Evolutionary conservation across 1,140 invertebrate genomes (phyloP).

Genomic region (Chironomus striatipennis): DNA sequence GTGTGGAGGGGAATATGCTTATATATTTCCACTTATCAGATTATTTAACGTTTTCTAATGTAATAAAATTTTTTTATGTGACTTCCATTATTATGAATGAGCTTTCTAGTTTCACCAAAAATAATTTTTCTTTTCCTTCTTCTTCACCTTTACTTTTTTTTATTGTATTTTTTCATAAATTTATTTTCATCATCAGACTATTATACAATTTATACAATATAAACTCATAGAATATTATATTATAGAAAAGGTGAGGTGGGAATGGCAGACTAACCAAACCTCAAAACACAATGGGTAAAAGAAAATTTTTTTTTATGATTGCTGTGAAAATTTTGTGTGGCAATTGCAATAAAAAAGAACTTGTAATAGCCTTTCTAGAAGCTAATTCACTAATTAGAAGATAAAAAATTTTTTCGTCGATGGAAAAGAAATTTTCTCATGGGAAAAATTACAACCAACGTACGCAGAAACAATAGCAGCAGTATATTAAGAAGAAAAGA

Average conservation of each 20-base stretch:
- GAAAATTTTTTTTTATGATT: not conserved
- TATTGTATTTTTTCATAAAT: not conserved
- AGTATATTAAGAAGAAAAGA: too few relatives aligned
- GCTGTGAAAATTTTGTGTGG: not conserved
- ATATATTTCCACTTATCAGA: not conserved
- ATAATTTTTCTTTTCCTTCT: not conserved
- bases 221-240: not conserved
- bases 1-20: not conserved
- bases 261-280: not conserved
- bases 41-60: constrained; percentile 2
- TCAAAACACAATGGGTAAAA: not conserved
- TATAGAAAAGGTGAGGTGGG: not conserved
- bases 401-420: constrained; percentile 1
- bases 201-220: too few relatives aligned
- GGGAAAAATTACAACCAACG: constrained; percentile 13
- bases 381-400: constrained; percentile 13
- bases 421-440: not conserved
- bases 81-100: not conserved
- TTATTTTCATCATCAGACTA: not conserved
- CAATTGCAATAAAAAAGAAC: constrained; percentile 2
- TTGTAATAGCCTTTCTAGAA: not conserved
- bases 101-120: not conserved
- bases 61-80: not conserved
- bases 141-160: not conserved
- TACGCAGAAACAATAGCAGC: too few relatives aligned